Evolutionary conservation across 1,140 invertebrate species (phyloP), one percentile per base, ranked within the genome.

Genomic region (Anoplolepis gracilipes): DNA sequence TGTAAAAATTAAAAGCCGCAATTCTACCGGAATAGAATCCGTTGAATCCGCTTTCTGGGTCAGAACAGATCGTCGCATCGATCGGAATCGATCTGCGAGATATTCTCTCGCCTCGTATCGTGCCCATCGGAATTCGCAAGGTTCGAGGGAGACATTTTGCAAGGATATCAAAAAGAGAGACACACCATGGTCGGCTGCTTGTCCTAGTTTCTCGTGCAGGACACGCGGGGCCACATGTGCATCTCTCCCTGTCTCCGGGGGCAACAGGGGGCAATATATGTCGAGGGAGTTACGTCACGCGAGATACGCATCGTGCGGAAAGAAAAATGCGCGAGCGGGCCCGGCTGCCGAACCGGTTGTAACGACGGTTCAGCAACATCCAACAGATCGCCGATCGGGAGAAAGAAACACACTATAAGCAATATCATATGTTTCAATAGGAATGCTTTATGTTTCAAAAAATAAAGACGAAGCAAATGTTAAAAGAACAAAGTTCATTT

Each of bases 231-330:
- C 88, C 87, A 77, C 62, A 81, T 49, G 65, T 90, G 88, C 88
- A 90, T 87, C 39, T 36, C 88, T 89, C 70, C 84, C 84, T 36
- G 75, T 69, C 78, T 49, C 46, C 46, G 46, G 13, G 13, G 46
- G 46, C 78, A 78, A 89, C 76, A 62, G 59, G 7, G 57, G 53
- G 42, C 33, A 53, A 82, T 64, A 57, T 62, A 10, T 77, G 85
- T 87, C 87, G 82, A 90, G 77, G 81, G 86, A 85, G 70, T 90
- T 90, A 77, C 88, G 88, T 87, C 88, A 90, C 72, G 62, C 49
- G 79, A 53, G 85, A 49, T 55, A 86, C 77, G 85, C 79, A 49
- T 73, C 67, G 79, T 73, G n/a, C 22, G 30, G 59, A 16, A 62
- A 85, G 82, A 88, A 90, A 87, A 90, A 90, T 90, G 67, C 59